Evolutionary conservation across 2,888 invertebrate species (phyloP).

Genomic region (Pammene aurita): DNA sequence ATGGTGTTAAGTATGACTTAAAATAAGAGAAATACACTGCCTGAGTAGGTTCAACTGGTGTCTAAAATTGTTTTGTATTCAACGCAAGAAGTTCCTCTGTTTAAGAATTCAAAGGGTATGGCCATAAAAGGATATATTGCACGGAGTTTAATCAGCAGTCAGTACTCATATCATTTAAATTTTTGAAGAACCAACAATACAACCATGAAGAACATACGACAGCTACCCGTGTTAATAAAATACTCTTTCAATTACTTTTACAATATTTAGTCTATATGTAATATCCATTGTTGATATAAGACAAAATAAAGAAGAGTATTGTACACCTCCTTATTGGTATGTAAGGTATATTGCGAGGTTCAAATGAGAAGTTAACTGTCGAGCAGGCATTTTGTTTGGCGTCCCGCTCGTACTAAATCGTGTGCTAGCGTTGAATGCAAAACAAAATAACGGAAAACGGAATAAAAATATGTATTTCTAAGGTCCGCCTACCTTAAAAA

Average conservation of each 20-base stretch:
- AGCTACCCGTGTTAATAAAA: too few relatives aligned
- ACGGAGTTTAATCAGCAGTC: constrained; percentile 54
- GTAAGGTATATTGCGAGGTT: not conserved
- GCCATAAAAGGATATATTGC: constrained; percentile 80
- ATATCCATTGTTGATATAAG: too few relatives aligned
- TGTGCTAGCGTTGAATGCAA: constrained; percentile 25
- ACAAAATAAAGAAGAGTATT: not conserved
- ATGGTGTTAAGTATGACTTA: not conserved
- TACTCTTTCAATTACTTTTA: not conserved
- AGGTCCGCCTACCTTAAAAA: not conserved
- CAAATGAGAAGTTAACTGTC: constrained; percentile 18
- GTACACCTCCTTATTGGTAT: not conserved
- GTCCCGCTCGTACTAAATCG: constrained; percentile 8
- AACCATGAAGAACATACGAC: not conserved
- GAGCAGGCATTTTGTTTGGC: constrained; percentile 18
- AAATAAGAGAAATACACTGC: not conserved
- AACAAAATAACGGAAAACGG: constrained; percentile 23
- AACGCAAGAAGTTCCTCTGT: constrained; percentile 70
- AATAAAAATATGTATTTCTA: constrained; percentile 9
- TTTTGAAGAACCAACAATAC: constrained; percentile 41
- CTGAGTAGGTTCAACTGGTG: not conserved
- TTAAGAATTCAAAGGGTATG: constrained; percentile 78
- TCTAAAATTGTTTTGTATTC: constrained; percentile 66
- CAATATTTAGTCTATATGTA: not conserved
- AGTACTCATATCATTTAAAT: constrained; percentile 50